Evolutionary conservation across 2,113 vertebrate species (phyloP), one percentile per base, ranked within the genome.

Genomic region (Craseonycteris thonglongyai): DNA sequence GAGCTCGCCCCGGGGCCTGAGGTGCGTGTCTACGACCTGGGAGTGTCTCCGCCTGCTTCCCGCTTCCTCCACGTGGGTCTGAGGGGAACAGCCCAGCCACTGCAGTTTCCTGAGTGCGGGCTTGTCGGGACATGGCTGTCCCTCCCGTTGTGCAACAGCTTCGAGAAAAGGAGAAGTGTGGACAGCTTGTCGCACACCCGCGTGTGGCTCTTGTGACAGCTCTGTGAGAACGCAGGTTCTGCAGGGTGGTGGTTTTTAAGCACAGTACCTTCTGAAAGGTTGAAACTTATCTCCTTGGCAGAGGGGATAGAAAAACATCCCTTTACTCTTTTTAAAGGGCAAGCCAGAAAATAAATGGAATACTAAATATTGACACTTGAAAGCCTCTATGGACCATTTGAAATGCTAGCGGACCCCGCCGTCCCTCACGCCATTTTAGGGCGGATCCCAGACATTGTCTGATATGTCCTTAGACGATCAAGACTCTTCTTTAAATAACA

Each of bases 141-240:
- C 28, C 49, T 15, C 54, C n/a, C 33, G 30, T 86, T 76, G 68
- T 40, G 87, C 79, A 74, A 91, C 21, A 0, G 6, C 21, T 30
- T 21, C n/a, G 33, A 18, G 21, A 65, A 90, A 90, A 42, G 35
- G 90, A 87, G 97, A 96, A 97, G 88, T 86, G 12, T 30, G 28
- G 38, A 18, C 7, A 15, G 15, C 4, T 7, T 45, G 33, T 84
- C 76, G 30, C 38, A 35, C 40, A 68, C 40, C 59, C 18, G 14
- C 22, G 14, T 51, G 49, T 51, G n/a, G n/a, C n/a, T 72, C 61
- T 74, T 42, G 26, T 59, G 51, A 72, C 63, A 40, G 33, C n/a
- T 61, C n/a, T 72, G 19, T 15, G 49, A 63, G 14, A 38, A 42
- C 26, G 68, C 28, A 15, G 3, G 3, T 28, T 47, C 56, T 45